Evolutionary conservation across 2,888 invertebrate genomes (phyloP).

Genomic region (Boloria euphrosyne): DNA sequence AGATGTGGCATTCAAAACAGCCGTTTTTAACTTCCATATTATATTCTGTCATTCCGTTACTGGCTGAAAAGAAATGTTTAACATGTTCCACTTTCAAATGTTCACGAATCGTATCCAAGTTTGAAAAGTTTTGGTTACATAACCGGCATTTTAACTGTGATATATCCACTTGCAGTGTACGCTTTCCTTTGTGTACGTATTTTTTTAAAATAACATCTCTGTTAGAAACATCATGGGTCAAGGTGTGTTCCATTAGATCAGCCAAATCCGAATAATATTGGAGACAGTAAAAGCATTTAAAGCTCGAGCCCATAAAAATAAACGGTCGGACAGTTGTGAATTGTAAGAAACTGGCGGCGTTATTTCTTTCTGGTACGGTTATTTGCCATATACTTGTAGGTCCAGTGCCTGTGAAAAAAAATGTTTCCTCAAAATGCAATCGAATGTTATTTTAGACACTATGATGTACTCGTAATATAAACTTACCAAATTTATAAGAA

Average conservation of each 20-base stretch:
- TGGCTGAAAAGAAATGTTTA: slow-evolving; percentile 47
- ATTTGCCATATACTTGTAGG: slow-evolving; percentile 62
- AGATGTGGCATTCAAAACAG: slow-evolving; percentile 54
- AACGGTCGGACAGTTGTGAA: slow-evolving; percentile 61
- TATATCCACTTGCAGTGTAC: slow-evolving; percentile 55
- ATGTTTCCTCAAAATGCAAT: slow-evolving; percentile 28
- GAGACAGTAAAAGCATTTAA: slow-evolving; percentile 61
- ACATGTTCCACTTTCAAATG: slow-evolving; percentile 53
- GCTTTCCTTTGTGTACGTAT: slow-evolving; percentile 50
- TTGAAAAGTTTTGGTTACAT: slow-evolving; percentile 47
- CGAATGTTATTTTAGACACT: background rate
- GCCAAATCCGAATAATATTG: slow-evolving; percentile 52
- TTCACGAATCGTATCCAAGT: slow-evolving; percentile 47
- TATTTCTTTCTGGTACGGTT: slow-evolving; percentile 57
- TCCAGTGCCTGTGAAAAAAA: slow-evolving; percentile 44
- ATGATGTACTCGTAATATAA: background rate
- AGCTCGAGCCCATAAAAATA: slow-evolving; percentile 58
- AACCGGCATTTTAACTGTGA: slow-evolving; percentile 56
- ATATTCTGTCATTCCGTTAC: slow-evolving; percentile 61
- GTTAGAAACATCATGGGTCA: slow-evolving; percentile 46
- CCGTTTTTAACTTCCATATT: slow-evolving; percentile 51
- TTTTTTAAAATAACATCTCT: slow-evolving; percentile 48
- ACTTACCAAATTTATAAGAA: background rate
- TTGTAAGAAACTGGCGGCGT: slow-evolving; percentile 57
- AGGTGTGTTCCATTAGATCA: slow-evolving; percentile 52